Evolutionary conservation across 2,113 vertebrate species (phyloP), one percentile per base, ranked within the genome.

Genomic region (Chionomys nivalis): DNA sequence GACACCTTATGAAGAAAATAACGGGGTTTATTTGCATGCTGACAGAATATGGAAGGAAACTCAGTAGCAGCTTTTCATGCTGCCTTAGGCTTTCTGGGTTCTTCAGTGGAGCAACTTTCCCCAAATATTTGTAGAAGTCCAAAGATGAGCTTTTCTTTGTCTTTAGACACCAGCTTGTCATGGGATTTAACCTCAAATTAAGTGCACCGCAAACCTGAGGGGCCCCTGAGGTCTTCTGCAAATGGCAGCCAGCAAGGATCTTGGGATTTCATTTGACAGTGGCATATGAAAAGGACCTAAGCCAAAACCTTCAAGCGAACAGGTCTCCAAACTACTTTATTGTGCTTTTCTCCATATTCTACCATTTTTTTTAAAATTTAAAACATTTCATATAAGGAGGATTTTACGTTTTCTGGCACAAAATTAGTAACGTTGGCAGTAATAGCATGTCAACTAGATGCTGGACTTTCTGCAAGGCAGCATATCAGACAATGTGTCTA

Each of bases 111-210:
- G 91, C 73, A 79, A 21, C 4, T 3, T 11, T 78, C 9, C 14
- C 44, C 65, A 95, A 88, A 97, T 95, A 93, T 91, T 94, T 96
- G 95, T 85, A 96, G 70, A 91, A 92, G 49, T 49, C 97, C 76
- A 85, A 83, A 90, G 42, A 82, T 44, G 63, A 78, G 79, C 88
- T 94, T 52, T 92, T 72, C 58, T 94, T 94, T 94, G 66, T 75
- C 47, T 92, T 92, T 47, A 77, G 47, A 90, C 42, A 92, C 23
- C 19, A 88, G 55, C 5, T 85, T 76, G 47, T 77, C 16, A 10
- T 44, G 70, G 42, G 58, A 94, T 77, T 93, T 95, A 85, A 95
- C 75, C 92, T 96, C 90, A 95, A n/a, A 94, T 90, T 81, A 94
- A 97, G 83, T 83, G 78, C 76, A 39, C 19, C 49, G 49, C 11